These are phyloP conservation scores for Pyrocoelia pectoralis DNA, from an alignment of 2,888 invertebrate species.

Conservation along the genomic window DNA sequence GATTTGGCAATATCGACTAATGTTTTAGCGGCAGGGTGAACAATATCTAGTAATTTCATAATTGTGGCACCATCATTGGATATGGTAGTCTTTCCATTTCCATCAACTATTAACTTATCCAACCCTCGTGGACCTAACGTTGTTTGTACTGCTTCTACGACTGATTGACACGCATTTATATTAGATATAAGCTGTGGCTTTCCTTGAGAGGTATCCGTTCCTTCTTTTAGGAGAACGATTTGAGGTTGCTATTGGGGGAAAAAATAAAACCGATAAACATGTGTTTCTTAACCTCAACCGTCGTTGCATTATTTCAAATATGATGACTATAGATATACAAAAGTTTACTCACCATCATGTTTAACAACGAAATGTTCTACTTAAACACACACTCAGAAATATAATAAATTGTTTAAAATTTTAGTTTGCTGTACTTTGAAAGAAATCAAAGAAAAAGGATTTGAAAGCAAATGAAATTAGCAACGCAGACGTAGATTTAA, in stretches of 20 bases:
- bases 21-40: conserved; percentile 98
- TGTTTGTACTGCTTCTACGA: conserved; percentile 96
- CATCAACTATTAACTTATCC: conserved; percentile 97
- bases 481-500: too few relatives aligned
- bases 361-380: too few relatives aligned
- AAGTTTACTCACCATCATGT: conserved; percentile 5
- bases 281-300: conserved; percentile 21
- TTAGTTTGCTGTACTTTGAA: too few relatives aligned
- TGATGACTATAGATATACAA: too few relatives aligned
- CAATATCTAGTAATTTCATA: conserved; percentile 95
- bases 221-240: conserved; percentile 96
- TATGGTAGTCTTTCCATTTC: conserved; percentile 90
- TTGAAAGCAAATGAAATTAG: too few relatives aligned
- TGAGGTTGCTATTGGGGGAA: conserved; percentile 84
- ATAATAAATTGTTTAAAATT: too few relatives aligned
- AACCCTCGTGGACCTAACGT: conserved; percentile 98
- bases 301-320: neutral
- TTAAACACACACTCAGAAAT: too few relatives aligned
- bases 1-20: conserved; percentile 99
- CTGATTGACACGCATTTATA: conserved; percentile 95
- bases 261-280: conserved; percentile 9
- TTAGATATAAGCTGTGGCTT: conserved; percentile 95
- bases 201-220: conserved; percentile 96
- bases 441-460: too few relatives aligned
- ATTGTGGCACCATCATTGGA: conserved; percentile 99